Conservation (phyloP, 2,888 invertebrate genomes). For the Morpho achilles region DNA sequence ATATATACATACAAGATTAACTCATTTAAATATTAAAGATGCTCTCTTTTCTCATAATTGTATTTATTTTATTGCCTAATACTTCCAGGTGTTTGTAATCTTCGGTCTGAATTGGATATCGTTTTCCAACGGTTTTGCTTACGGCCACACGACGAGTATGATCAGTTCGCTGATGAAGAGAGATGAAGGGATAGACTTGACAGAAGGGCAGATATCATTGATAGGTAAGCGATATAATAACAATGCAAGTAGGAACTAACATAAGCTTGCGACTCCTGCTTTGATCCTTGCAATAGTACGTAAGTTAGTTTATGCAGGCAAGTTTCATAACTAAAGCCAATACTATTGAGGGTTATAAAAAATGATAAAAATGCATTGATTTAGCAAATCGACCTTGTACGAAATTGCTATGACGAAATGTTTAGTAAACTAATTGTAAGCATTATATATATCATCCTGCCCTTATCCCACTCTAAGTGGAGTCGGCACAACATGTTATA, state of each 20-base stretch:
- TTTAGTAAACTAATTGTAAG: not conserved
- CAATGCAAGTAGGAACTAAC: too few relatives aligned
- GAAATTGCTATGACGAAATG: not conserved
- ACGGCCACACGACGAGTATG: constrained; percentile 3
- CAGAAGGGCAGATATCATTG: not conserved
- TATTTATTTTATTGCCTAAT: not conserved
- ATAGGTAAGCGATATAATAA: not conserved
- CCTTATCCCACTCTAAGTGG: too few relatives aligned
- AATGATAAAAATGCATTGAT: not conserved
- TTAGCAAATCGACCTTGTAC: not conserved
- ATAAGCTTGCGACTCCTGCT: too few relatives aligned
- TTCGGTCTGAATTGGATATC: constrained; percentile 3
- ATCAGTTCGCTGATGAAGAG: constrained; percentile 4
- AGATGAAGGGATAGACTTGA: constrained; percentile 1
- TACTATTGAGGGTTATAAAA: too few relatives aligned
- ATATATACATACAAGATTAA: too few relatives aligned
- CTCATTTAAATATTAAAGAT: too few relatives aligned
- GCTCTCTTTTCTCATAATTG: too few relatives aligned
- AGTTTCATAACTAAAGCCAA: too few relatives aligned
- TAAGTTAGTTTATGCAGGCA: too few relatives aligned
- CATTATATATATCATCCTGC: too few relatives aligned
- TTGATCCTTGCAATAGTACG: not conserved
- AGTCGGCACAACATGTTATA: too few relatives aligned
- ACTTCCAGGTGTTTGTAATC: constrained; percentile 6
- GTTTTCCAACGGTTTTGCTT: constrained; percentile 1